phyloP scores from a whole-genome alignment of 2,113 vertebrate genomes.

The Python bivittatus region DNA sequence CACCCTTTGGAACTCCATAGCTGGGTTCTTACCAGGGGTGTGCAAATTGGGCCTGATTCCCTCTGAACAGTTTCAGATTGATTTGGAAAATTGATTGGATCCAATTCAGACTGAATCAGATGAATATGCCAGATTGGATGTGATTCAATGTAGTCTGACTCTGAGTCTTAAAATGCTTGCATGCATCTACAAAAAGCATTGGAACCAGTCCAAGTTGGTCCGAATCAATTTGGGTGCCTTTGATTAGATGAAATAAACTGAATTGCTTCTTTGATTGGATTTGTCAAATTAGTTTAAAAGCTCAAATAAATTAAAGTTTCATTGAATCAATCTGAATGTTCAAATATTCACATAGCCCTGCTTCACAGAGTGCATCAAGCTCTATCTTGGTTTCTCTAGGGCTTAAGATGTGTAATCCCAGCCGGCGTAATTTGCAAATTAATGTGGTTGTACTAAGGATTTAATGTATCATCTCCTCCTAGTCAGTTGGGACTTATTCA shows the following conservation, averaged over 20 bases:
- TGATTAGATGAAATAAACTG: neutral
- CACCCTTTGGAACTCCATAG: rapidly evolving
- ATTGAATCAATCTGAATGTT: neutral
- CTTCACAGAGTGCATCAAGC: neutral
- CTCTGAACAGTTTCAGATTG: neutral
- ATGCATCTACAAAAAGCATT: neutral
- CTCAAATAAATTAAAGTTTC: neutral
- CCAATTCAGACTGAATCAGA: neutral
- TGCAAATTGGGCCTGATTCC: neutral
- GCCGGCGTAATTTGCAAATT: neutral
- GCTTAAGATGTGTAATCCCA: neutral
- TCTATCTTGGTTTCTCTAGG: neutral
- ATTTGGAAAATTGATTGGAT: neutral
- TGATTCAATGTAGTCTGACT: neutral
- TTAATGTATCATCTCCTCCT: neutral
- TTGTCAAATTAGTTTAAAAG: neutral
- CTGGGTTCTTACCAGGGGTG: too few species aligned
- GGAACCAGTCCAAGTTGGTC: neutral
- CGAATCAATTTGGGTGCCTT: neutral
- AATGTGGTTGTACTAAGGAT: neutral
- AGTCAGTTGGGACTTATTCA: neutral
- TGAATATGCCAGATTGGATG: neutral
- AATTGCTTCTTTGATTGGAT: neutral
- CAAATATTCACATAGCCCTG: neutral
- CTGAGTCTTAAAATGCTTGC: neutral